These are phyloP conservation scores for Mesembrinibis cayennensis DNA, from an alignment of 2,113 vertebrate genomes.

Conservation along the genomic window DNA sequence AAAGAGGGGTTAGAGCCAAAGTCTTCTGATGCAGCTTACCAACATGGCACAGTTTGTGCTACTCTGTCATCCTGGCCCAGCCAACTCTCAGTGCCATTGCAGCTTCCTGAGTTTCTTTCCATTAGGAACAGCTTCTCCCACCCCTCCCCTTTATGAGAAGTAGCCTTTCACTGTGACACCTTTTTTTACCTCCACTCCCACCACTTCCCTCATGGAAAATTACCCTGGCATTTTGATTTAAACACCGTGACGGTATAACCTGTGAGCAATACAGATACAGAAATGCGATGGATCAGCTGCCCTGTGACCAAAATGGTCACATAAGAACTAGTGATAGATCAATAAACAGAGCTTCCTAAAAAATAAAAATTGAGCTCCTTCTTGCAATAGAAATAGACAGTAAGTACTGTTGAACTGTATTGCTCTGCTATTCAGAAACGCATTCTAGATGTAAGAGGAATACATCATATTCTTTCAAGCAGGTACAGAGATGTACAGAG, in stretches of 20 bases:
- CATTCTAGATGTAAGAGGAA: neutral
- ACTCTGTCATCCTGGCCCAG: neutral
- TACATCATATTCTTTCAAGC: neutral
- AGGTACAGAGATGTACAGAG: neutral
- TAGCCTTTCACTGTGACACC: neutral
- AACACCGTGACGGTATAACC: neutral
- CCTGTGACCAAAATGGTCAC: fast-evolving
- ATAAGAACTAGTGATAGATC: neutral
- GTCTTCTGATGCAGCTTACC: neutral
- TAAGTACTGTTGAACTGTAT: neutral
- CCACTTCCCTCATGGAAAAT: neutral
- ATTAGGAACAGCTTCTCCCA: neutral
- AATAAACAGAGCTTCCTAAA: neutral
- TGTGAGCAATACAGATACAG: neutral
- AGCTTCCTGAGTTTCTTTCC: neutral
- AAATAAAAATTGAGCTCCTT: neutral
- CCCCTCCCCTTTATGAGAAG: neutral
- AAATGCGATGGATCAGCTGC: neutral
- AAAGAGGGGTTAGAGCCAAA: neutral
- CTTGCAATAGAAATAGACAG: neutral
- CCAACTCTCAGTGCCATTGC: neutral
- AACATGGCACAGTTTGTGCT: neutral
- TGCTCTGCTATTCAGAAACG: neutral
- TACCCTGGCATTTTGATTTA: neutral
- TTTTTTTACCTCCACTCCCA: neutral